phyloP scores from a whole-genome alignment of 2,113 vertebrate species.

The Microcebus ravelobensis region DNA sequence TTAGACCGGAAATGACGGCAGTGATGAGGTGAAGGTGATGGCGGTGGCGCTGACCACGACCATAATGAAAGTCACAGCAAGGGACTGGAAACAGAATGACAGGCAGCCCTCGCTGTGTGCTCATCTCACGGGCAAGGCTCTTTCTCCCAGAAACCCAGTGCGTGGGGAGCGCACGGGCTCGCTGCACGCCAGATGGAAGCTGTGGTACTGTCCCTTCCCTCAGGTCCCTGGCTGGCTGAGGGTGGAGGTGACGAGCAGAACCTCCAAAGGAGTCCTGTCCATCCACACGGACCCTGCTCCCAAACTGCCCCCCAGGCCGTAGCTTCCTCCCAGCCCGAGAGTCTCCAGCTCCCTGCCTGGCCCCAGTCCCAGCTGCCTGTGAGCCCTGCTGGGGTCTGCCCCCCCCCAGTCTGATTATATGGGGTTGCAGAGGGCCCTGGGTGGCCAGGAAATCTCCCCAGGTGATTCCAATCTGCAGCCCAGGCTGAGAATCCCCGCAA shows the following conservation, averaged over 20 bases:
- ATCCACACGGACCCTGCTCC: neutral
- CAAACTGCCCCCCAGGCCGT: accelerated
- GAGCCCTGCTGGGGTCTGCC: neutral
- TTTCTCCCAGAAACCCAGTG: neutral
- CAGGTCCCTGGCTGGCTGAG: neutral
- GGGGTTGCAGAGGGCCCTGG: neutral
- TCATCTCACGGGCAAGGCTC: neutral
- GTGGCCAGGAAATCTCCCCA: neutral
- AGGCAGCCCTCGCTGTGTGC: no score
- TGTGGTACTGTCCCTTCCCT: neutral
- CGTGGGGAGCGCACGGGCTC: accelerated
- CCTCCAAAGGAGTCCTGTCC: neutral
- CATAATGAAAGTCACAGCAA: neutral
- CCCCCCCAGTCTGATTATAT: neutral
- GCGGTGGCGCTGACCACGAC: neutral
- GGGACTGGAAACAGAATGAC: neutral
- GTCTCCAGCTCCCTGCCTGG: accelerated
- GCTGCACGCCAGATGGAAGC: neutral
- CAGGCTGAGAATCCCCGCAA: neutral
- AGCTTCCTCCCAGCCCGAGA: neutral
- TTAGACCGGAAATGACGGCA: no score
- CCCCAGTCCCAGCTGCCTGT: neutral
- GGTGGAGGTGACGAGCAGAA: neutral
- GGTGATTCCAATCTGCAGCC: neutral
- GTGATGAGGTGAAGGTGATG: neutral